These are phyloP conservation scores for Stenotaenia linearis DNA, from an alignment of 2,888 invertebrate species.

Conservation along the genomic window DNA sequence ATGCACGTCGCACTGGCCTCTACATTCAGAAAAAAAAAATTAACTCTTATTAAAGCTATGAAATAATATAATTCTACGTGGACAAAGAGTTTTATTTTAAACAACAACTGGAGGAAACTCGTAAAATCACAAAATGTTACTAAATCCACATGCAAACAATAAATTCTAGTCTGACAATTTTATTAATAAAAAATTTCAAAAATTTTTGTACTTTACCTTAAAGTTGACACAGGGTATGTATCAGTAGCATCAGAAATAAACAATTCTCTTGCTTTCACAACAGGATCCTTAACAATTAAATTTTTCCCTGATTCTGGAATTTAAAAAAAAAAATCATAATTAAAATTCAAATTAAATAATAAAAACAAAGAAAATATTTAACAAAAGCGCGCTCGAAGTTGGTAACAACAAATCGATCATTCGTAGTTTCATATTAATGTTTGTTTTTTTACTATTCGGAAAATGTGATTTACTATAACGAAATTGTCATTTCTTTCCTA, in stretches of 20 bases:
- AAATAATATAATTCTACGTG: background rate
- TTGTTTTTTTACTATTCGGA: background rate
- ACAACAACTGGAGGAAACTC: background rate
- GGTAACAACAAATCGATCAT: background rate
- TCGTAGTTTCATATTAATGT: too few species aligned
- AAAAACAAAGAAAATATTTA: background rate
- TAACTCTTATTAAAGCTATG: background rate
- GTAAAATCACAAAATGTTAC: background rate
- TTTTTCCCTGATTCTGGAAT: slow-evolving; percentile 41
- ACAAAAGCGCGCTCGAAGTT: background rate
- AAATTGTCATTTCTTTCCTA: background rate
- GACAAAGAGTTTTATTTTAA: background rate
- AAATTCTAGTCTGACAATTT: too few species aligned
- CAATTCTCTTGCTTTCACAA: slow-evolving; percentile 49
- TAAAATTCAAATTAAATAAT: background rate
- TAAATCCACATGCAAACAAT: background rate
- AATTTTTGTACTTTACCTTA: slow-evolving; percentile 51
- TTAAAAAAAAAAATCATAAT: slow-evolving; percentile 1
- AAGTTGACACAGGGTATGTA: slow-evolving; percentile 51
- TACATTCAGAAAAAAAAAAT: slow-evolving; percentile 38
- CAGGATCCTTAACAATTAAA: slow-evolving; percentile 41
- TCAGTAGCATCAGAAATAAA: slow-evolving; percentile 54
- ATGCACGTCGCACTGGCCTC: slow-evolving; percentile 53
- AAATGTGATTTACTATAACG: background rate
- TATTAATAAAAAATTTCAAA: too few species aligned